A percentile compares a stretch with the other conserved stretches of the same genome.
These are phyloP conservation scores for Byasa hedistus DNA, from an alignment of 2,888 invertebrate species.

Conservation along the genomic window DNA sequence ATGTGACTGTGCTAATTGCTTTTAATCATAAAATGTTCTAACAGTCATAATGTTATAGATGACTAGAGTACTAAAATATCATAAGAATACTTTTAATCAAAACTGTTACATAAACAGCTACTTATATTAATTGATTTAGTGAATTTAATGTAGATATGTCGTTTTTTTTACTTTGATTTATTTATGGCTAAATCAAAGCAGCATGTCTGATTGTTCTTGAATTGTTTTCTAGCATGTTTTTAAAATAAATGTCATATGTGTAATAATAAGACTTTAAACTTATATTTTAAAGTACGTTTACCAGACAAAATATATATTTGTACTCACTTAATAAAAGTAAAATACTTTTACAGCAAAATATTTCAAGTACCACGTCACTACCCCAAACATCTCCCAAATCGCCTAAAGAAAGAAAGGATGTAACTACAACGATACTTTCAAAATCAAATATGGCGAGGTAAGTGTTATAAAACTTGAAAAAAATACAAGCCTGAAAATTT, in stretches of 20 bases:
- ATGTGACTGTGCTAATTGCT: too few species aligned
- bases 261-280: not conserved
- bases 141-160: too few species aligned
- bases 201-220: conserved; percentile 5
- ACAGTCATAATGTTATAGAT: too few species aligned
- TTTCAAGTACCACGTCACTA: conserved; percentile 77
- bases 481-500: too few species aligned
- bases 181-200: conserved; percentile 7
- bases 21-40: too few species aligned
- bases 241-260: not conserved
- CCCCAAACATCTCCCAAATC: conserved; percentile 72
- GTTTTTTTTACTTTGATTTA: conserved; percentile 8
- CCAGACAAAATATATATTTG: too few species aligned
- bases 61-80: too few species aligned
- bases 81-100: too few species aligned
- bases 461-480: conserved; percentile 46
- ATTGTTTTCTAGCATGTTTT: not conserved
- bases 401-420: conserved; percentile 82
- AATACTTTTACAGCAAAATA: conserved; percentile 64
- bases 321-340: conserved; percentile 12
- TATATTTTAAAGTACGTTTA: not conserved
- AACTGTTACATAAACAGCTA: too few species aligned
- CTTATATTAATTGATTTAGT: too few species aligned
- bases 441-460: conserved; percentile 92
- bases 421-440: conserved; percentile 81